Evolutionary conservation across 2,113 vertebrate genomes (phyloP), one percentile per base, ranked within the genome.

Genomic region (Ophiodon elongatus): DNA sequence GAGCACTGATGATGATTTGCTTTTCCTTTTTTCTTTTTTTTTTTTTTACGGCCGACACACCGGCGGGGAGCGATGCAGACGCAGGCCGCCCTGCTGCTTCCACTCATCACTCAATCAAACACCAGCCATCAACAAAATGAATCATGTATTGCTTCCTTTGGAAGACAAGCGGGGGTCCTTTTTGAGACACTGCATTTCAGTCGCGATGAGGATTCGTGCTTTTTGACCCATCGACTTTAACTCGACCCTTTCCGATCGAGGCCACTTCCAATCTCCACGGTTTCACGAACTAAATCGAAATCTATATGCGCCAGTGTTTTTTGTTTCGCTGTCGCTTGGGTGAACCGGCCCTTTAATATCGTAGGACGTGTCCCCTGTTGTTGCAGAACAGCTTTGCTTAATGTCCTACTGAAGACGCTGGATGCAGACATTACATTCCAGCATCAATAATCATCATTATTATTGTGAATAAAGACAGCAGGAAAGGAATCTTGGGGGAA

Each of bases 71-170:
- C 4, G 69, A 27, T 17, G 82, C 82, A 75, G 79, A 88, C 90
- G 79, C 84, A 73, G 77, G 80, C 80, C 43, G 56, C 63, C 80
- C 84, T 19, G 74, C 85, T 89, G 87, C 64, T 88, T 80, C 74
- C 69, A 0, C 84, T 90, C 87, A 87, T 90, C 88, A 74, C 81
- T 90, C 85, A 90, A 82, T 82, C 84, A 91, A 80, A 85, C 33
- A 54, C 27, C n/a, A 59, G 79, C 67, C 59, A 75, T 87, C 82
- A 78, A 89, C 82, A 86, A 56, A 82, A 80, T 70, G 21, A 72
- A 64, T 87, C 76, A 25, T 7, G 77, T 2, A n/a, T 41, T 15
- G 41, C 41, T 43, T 13, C 39, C 41, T 43, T 14, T 14, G 37
- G 37, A 8, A 39, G 9, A 39, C 37, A 39, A 39, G 37, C 37